Conservation (phyloP, 2,888 invertebrate species). For the Andrena bucephala region DNA sequence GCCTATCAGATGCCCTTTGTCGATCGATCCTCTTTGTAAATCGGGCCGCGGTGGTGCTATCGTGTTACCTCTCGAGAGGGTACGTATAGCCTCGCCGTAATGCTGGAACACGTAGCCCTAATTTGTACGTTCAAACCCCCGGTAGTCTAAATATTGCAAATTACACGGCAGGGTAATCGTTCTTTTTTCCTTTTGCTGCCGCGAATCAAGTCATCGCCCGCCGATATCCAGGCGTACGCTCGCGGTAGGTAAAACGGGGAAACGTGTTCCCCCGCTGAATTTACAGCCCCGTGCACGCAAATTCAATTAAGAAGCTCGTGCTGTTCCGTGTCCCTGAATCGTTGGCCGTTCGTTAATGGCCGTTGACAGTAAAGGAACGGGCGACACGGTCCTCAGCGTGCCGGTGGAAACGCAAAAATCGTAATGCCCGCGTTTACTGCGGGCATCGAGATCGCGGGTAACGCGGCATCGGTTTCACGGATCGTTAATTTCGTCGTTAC, state of each 20-base stretch:
- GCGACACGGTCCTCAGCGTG: background rate
- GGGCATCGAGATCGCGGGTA: constrained; percentile 59
- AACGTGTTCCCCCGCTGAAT: background rate
- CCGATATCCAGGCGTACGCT: background rate
- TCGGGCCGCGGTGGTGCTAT: constrained; percentile 75
- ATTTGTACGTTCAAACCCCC: constrained; percentile 70
- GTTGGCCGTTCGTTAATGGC: constrained; percentile 17
- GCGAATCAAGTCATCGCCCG: background rate
- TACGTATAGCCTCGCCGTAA: constrained; percentile 38
- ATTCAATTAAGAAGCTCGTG: constrained; percentile 28
- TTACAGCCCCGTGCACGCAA: constrained; percentile 15
- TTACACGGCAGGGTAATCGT: constrained; percentile 11
- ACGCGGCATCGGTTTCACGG: constrained; percentile 75
- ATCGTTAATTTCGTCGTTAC: constrained; percentile 79
- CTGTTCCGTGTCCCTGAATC: background rate
- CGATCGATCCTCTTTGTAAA: constrained; percentile 77
- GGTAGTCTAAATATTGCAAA: constrained; percentile 68
- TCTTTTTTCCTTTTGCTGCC: background rate
- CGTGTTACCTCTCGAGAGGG: constrained; percentile 75
- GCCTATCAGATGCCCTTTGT: constrained; percentile 79
- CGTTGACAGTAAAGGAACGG: constrained; percentile 12
- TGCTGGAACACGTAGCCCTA: constrained; percentile 71
- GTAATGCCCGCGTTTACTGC: constrained; percentile 34
- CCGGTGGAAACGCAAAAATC: constrained; percentile 51
- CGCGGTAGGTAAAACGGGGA: background rate